Evolutionary conservation across 2,888 invertebrate genomes (phyloP), one percentile per base, ranked within the genome.

Genomic region (Andrena fulva): DNA sequence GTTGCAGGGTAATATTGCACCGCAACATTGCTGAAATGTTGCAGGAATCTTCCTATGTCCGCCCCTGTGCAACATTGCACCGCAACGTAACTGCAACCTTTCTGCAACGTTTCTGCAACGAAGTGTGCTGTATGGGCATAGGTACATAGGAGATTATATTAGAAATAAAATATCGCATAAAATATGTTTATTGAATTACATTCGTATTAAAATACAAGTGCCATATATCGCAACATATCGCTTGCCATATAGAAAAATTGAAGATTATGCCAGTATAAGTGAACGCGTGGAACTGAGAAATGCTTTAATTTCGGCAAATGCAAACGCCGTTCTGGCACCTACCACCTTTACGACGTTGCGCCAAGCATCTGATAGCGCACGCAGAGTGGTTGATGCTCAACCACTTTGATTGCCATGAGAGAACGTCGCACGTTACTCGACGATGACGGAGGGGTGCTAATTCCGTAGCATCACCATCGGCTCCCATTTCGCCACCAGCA

Each of bases 401-500:
- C 86, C 87, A 86, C 12, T 80, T 16, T 8, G 90, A 85, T 29
- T 70, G 59, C 71, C 83, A 87, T 2, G 90, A 90, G 16, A 87
- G 70, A 8, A 91, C 56, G 42, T 90, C 90, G 60, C 90, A 90
- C 12, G 90, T 88, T 10, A 82, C 68, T 7, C 87, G 71, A 2
- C 85, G 84, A 1, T 68, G 63, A 20, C 87, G 73, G 8, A 77
- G 7, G 0, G 64, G 74, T n/a, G 60, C 1, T 31, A 73, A 2
- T 2, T 62, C 31, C 12, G 24, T 3, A 1, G 24, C 2, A 27
- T 50, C 56, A 10, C 72, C 31, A 12, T 35, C 7, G 20, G 16
- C 16, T 27, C 27, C 12, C 48, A 4, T 1, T n/a, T 64, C 31
- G 2, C 52, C 66, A 0, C 12, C 16, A 1, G 10, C 7, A 0